phyloP scores from a whole-genome alignment of 2,888 invertebrate species.

The Melanargia galathea region DNA sequence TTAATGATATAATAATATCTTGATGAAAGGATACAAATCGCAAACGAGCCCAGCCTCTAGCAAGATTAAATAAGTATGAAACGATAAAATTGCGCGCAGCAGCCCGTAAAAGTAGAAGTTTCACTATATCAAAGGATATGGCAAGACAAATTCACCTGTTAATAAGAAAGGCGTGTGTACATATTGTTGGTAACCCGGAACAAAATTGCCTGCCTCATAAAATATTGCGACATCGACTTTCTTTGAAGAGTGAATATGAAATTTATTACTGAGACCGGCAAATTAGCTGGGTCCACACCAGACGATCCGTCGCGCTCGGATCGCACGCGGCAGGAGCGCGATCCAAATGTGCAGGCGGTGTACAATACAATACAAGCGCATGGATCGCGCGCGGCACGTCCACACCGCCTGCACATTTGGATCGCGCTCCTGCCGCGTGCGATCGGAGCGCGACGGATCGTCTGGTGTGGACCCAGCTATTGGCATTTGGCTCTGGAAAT shows the following conservation, averaged over 20 bases:
- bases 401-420: too few species aligned
- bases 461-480: too few species aligned
- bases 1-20: neutral
- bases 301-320: too few species aligned
- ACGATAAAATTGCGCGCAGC: neutral
- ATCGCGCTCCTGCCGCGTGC: too few species aligned
- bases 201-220: slow-evolving; percentile 46
- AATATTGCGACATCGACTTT: slow-evolving; percentile 41
- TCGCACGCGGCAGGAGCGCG: too few species aligned
- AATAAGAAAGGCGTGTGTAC: slow-evolving; percentile 46
- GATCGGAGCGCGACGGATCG: too few species aligned
- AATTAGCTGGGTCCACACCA: too few species aligned
- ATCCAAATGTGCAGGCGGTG: too few species aligned
- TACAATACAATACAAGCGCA: too few species aligned
- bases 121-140: slow-evolving; percentile 10
- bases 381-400: too few species aligned
- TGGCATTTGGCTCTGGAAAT: slow-evolving; percentile 12
- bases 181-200: slow-evolving; percentile 40
- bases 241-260: slow-evolving; percentile 37
- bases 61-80: neutral
- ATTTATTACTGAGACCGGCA: slow-evolving; percentile 29
- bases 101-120: neutral
- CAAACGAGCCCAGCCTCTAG: neutral
- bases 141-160: slow-evolving; percentile 35
- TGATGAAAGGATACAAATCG: neutral